Percentiles rank a stretch among this genome's conserved stretches.
Conservation (phyloP, 2,113 vertebrate genomes). For the Pygathrix nemaeus region DNA sequence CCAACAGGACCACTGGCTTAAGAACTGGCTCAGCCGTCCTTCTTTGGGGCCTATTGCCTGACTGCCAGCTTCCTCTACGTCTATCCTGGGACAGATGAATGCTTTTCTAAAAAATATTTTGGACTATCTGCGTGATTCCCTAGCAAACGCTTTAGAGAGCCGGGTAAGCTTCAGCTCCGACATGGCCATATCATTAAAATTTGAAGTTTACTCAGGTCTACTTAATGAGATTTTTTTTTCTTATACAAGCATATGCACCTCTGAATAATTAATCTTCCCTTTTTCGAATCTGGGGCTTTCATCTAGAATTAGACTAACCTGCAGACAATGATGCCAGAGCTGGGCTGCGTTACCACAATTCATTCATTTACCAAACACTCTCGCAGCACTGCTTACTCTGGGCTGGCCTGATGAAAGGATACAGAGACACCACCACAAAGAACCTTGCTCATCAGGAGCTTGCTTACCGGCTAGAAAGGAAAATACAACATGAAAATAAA, state of each 20-base stretch:
- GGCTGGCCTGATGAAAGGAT: neutral
- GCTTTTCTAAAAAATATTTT: neutral
- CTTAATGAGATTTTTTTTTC: neutral
- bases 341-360: neutral
- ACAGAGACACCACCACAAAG: neutral
- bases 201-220: neutral
- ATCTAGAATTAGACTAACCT: neutral
- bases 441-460: conserved; percentile 45
- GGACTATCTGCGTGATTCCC: neutral
- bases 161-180: neutral
- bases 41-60: neutral
- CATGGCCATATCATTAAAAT: neutral
- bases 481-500: conserved; percentile 17
- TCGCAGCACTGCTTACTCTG: neutral
- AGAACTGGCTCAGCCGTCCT: neutral
- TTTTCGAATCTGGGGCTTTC: neutral
- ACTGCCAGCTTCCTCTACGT: neutral
- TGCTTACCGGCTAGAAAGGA: conserved; percentile 42
- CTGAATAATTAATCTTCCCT: neutral
- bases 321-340: neutral
- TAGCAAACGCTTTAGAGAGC: neutral
- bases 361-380: neutral
- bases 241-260: neutral
- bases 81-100: neutral
- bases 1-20: neutral